Conservation (phyloP, 1,140 invertebrate genomes). For the Muscidifurax raptorellus region DNA sequence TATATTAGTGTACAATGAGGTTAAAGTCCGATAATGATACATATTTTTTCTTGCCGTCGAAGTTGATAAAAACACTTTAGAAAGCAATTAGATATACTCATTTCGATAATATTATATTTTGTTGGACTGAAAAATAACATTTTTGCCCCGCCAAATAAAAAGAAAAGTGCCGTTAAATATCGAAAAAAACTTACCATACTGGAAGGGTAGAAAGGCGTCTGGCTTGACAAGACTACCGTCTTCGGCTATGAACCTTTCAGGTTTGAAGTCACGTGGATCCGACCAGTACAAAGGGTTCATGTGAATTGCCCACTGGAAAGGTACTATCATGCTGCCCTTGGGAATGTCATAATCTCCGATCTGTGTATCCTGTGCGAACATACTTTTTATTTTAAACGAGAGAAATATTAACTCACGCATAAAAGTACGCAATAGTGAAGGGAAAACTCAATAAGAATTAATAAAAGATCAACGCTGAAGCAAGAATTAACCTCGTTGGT, state of each 20-base stretch:
- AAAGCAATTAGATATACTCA: too few relatives aligned
- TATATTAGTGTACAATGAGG: too few relatives aligned
- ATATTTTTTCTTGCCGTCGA: too few relatives aligned
- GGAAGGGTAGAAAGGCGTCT: constrained; percentile 89
- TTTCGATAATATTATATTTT: too few relatives aligned
- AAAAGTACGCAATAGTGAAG: neutral
- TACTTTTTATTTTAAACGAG: neutral
- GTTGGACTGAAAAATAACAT: too few relatives aligned
- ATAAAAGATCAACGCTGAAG: neutral
- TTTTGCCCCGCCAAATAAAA: neutral
- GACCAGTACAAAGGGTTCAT: constrained; percentile 84
- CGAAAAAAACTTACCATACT: constrained; percentile 78
- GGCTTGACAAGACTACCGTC: constrained; percentile 80
- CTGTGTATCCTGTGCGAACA: constrained; percentile 77
- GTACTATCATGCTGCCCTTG: constrained; percentile 81
- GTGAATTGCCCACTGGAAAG: constrained; percentile 90
- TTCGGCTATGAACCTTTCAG: constrained; percentile 83
- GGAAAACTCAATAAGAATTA: neutral
- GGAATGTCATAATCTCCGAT: constrained; percentile 77
- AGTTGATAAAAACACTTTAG: too few relatives aligned
- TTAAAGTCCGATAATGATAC: too few relatives aligned
- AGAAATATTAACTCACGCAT: neutral
- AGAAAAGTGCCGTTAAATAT: neutral
- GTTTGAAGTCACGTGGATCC: constrained; percentile 83
- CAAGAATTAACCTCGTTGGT: constrained; percentile 76